Base-by-base conservation (phyloP, 2,797 vertebrate species). In the Manis crassicaudata region DNA sequence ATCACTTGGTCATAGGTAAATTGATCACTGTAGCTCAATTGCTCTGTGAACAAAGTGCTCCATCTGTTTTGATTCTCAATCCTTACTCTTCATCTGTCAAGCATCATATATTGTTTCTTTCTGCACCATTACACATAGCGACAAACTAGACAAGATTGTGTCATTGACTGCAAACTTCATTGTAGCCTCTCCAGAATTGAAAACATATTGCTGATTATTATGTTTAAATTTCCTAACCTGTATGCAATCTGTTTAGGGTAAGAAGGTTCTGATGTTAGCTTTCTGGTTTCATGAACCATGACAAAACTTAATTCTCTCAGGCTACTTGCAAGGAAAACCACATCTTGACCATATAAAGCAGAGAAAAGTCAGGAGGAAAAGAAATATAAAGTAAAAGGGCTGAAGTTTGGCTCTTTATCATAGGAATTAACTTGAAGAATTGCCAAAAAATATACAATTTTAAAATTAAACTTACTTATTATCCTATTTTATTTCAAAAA, bases 211-310 rank as follows among this genome's bases (percentile, higher is more conserved):
- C 63, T 89, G 80, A 72, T 92, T 84, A 76, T 92, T 82, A 52
- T 93, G 76, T 86, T 63, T 92, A 56, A 95, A 95, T 50, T 79
- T 86, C n/a, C 27, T 90, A 91, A 94, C 80, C 73, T 96, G 7
- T 18, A 2, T 67, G 54, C 72, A 95, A 27, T 92, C 60, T 86
- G 46, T 75, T 76, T 46, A 82, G 86, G 68, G 40, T 52, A 94
- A 50, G 60, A 84, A 86, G 67, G 63, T 63, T 88, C 90, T 84
- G 35, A 87, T 52, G 13, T 37, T 81, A 70, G 8, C 68, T 94
- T 77, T 92, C 76, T 46, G n/a, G 35, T 90, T 77, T 92, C 4
- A 27, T 67, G 77, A 87, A 92, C 67, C 79, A 54, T 88, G 62
- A 73, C 90, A 29, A 62, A 76, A 90, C 0, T 54, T 90, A 87